Conservation (phyloP, 2,888 invertebrate species). For the Lordiphosa andalusiaca region DNA sequence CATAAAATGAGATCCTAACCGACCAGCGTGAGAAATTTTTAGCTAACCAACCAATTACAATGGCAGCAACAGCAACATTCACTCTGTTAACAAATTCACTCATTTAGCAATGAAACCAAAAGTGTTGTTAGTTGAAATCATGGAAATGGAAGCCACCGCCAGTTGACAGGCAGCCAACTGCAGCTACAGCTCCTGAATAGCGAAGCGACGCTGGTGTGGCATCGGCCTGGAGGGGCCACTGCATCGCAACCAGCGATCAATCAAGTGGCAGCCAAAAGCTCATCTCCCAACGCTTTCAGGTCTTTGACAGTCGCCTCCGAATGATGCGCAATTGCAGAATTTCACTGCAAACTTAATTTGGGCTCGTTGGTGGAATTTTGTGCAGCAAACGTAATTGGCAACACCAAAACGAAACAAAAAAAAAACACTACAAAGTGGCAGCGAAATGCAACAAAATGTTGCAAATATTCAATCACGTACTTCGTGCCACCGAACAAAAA, state of each 20-base stretch:
- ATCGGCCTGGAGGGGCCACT: constrained; percentile 58
- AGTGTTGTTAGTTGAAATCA: constrained; percentile 66
- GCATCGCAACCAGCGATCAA: constrained; percentile 69
- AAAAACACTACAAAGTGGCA: constrained; percentile 28
- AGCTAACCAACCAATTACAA: constrained; percentile 49
- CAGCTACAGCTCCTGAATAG: constrained; percentile 57
- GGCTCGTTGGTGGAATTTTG: constrained; percentile 29
- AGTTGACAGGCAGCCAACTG: constrained; percentile 57
- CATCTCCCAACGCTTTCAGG: constrained; percentile 26
- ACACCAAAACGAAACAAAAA: constrained; percentile 62
- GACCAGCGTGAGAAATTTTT: constrained; percentile 65
- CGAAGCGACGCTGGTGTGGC: constrained; percentile 46
- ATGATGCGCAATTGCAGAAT: constrained; percentile 71
- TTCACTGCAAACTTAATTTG: constrained; percentile 67
- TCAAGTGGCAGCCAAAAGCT: constrained; percentile 49
- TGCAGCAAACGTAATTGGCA: constrained; percentile 56
- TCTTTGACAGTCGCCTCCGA: constrained; percentile 47
- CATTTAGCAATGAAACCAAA: constrained; percentile 72
- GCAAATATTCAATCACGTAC: constrained; percentile 73
- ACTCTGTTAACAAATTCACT: constrained; percentile 65
- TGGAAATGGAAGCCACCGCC: constrained; percentile 33
- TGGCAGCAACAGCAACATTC: constrained; percentile 20
- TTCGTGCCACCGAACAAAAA: constrained; percentile 56
- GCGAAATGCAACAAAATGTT: constrained; percentile 59
- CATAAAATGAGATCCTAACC: constrained; percentile 35